A percentile compares a stretch with the other conserved stretches of the same genome.
Evolutionary conservation across 1,140 invertebrate species (phyloP).

Genomic region (Goniozus legneri): DNA sequence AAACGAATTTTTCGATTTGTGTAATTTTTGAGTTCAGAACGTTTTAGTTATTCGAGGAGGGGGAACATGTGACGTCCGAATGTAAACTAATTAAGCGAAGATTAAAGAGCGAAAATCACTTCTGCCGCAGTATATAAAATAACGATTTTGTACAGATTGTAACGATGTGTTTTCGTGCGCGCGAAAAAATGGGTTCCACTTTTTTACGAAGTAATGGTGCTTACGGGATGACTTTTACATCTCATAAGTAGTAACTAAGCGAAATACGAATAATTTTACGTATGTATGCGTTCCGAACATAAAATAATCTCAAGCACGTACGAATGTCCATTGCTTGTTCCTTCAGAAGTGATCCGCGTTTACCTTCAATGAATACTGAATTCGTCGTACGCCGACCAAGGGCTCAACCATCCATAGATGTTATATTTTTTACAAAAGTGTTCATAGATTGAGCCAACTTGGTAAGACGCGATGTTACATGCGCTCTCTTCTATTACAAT

Average conservation of each 20-base stretch:
- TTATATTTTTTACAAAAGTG: conserved; percentile 56
- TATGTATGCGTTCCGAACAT: too few relatives aligned
- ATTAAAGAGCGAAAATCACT: conserved; percentile 28
- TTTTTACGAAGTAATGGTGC: too few relatives aligned
- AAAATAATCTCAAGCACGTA: too few relatives aligned
- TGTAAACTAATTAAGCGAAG: conserved; percentile 30
- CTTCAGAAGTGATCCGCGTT: conserved; percentile 31
- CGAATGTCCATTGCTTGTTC: conserved; percentile 18
- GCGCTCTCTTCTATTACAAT: conserved; percentile 46
- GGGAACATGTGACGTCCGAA: conserved; percentile 43
- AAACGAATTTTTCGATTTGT: too few relatives aligned
- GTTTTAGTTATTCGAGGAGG: conserved; percentile 48
- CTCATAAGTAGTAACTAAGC: too few relatives aligned
- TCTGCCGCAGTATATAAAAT: conserved; percentile 24
- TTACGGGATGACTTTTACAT: conserved; percentile 6
- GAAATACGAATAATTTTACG: too few relatives aligned
- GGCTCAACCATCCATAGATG: conserved; percentile 51
- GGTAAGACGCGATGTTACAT: conserved; percentile 41
- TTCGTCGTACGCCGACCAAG: conserved; percentile 35
- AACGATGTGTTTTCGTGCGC: too few relatives aligned
- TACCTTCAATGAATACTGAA: conserved; percentile 21
- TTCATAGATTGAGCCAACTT: conserved; percentile 49
- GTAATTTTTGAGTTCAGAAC: conserved; percentile 45
- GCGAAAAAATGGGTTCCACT: conserved; percentile 26
- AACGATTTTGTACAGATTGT: conserved; percentile 21